A percentile compares a stretch with the other conserved stretches of the same genome.
Conservation (phyloP, 92 coral and sea anemone species). For the Epizoanthus stellaris region DNA sequence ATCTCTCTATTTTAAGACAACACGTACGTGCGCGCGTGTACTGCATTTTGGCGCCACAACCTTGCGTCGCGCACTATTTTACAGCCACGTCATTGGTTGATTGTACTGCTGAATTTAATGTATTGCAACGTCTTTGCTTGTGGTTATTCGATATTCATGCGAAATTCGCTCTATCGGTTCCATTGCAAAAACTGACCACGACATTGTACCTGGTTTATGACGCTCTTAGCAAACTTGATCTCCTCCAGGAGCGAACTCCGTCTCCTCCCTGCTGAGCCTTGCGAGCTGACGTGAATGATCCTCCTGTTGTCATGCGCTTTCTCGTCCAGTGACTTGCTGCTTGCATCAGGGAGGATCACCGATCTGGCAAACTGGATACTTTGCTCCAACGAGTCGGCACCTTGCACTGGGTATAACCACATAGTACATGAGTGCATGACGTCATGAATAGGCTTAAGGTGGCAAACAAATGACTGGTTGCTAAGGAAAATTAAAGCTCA, state of each 20-base stretch:
- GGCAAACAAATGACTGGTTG: no score
- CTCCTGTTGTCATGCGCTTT: constrained; percentile 28
- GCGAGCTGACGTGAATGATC: neutral
- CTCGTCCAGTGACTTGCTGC: neutral
- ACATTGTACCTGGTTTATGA: neutral
- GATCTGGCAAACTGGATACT: constrained; percentile 25
- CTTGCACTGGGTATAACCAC: neutral
- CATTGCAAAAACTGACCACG: neutral
- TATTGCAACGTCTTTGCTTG: no score
- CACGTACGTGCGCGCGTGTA: no score
- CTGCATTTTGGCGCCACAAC: no score
- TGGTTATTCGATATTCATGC: no score
- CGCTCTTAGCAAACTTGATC: constrained; percentile 18
- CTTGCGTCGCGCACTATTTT: no score
- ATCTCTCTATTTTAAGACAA: no score
- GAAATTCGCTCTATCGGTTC: neutral
- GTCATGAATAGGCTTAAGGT: no score
- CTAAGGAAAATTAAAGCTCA: no score
- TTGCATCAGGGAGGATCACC: constrained; percentile 7
- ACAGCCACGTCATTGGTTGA: no score
- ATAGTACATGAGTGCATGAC: no score
- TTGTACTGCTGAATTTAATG: no score
- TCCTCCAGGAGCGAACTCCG: constrained; percentile 17
- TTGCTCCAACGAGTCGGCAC: neutral
- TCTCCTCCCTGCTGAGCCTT: constrained; percentile 4